These are phyloP conservation scores for Cottoperca gobio DNA, from an alignment of 2,797 vertebrate genomes.

Conservation along the genomic window DNA sequence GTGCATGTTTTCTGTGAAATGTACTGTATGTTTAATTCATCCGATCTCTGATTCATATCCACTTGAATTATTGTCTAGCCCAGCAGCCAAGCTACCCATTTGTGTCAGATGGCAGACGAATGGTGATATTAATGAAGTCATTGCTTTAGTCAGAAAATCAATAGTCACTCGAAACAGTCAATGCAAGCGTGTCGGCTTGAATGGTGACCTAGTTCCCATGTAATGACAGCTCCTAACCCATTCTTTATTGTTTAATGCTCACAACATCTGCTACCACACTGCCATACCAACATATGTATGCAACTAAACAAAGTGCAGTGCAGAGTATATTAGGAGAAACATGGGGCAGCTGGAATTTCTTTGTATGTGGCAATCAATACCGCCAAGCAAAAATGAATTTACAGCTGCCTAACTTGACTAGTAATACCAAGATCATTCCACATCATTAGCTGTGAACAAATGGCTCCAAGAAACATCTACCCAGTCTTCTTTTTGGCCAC, in stretches of 20 bases:
- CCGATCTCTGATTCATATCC: constrained; percentile 67
- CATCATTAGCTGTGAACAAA: constrained; percentile 72
- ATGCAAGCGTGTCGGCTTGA: constrained; percentile 77
- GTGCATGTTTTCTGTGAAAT: constrained; percentile 69
- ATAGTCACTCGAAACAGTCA: constrained; percentile 84
- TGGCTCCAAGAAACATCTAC: constrained; percentile 59
- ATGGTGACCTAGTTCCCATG: constrained; percentile 86
- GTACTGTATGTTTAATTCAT: constrained; percentile 75
- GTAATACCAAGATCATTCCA: constrained; percentile 69
- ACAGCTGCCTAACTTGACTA: constrained; percentile 47
- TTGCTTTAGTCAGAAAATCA: constrained; percentile 89
- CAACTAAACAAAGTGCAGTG: constrained; percentile 55
- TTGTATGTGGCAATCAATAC: constrained; percentile 65
- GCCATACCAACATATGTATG: constrained; percentile 68
- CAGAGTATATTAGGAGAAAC: constrained; percentile 60
- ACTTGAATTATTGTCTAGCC: constrained; percentile 75
- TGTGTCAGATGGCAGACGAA: constrained; percentile 86
- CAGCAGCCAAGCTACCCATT: constrained; percentile 74
- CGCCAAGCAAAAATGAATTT: constrained; percentile 62
- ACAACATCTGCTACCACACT: constrained; percentile 78
- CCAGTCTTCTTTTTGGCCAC: constrained; percentile 43
- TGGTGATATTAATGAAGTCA: constrained; percentile 89
- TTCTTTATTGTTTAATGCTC: constrained; percentile 77
- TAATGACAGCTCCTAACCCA: constrained; percentile 76
- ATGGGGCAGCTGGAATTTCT: constrained; percentile 79